Base-by-base conservation (phyloP, 1,140 invertebrate species). In the Nautilus pompilius region DNA sequence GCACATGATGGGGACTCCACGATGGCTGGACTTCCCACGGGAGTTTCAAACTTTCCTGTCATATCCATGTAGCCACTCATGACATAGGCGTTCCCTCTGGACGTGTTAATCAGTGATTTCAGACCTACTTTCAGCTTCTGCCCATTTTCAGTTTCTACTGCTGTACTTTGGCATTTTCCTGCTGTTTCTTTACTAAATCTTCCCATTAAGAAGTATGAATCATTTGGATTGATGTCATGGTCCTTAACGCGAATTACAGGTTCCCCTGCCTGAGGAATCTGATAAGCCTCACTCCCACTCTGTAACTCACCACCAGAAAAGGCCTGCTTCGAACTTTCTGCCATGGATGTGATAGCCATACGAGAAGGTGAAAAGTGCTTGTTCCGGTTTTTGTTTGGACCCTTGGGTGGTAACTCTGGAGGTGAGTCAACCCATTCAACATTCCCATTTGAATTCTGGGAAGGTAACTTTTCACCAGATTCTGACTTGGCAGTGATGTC, bases 401-500 rank as follows among this genome's bases (percentile, higher is more conserved):
- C 77, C 65, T 79, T 79, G 22, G 77, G 77, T 15, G 77, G 77
- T 15, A 78, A 55, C 62, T 72, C 70, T 45, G 75, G 77, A 8
- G 77, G 75, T 26, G 69, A 60, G 33, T 68, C 66, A 36, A 59
- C 58, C 29, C 15, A 57, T 20, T 22, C 26, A 20, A 20, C 36
- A 28, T 22, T 57, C n/a, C n/a, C n/a, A n/a, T n/a, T n/a, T n/a
- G n/a, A n/a, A n/a, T n/a, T n/a, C n/a, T n/a, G n/a, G n/a, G n/a
- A n/a, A n/a, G n/a, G n/a, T n/a, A n/a, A n/a, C n/a, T n/a, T n/a
- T n/a, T n/a, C n/a, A n/a, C n/a, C n/a, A n/a, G n/a, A n/a, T n/a
- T n/a, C n/a, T n/a, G n/a, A n/a, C n/a, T n/a, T n/a, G n/a, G n/a
- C n/a, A n/a, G n/a, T n/a, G n/a, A n/a, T n/a, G n/a, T n/a, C n/a